Evolutionary conservation across 2,888 invertebrate genomes (phyloP).

Genomic region (Apodemia duryi): DNA sequence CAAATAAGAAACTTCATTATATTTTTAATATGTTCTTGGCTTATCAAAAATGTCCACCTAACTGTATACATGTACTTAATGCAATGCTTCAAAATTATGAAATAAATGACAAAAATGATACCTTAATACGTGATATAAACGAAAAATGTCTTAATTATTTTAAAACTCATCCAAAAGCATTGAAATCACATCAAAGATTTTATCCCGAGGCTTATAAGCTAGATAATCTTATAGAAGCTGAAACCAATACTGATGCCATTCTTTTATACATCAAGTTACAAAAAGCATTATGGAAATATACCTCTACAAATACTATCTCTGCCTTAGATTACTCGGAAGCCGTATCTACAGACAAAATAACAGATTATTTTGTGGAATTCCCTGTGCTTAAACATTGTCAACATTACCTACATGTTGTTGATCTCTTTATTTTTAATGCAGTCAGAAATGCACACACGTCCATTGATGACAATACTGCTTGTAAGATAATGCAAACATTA

Average conservation of each 20-base stretch:
- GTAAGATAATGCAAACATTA: conserved; percentile 65
- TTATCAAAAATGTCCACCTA: conserved; percentile 51
- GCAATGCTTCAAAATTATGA: conserved; percentile 37
- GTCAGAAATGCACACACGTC: conserved; percentile 43
- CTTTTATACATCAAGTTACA: conserved; percentile 64
- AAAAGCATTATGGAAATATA: conserved; percentile 32
- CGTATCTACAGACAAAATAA: conserved; percentile 57
- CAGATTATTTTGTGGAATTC: conserved; percentile 71
- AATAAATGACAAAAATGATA: conserved; percentile 30
- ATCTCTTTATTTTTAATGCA: conserved; percentile 57
- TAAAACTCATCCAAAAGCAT: conserved; percentile 30
- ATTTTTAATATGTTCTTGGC: conserved; percentile 45
- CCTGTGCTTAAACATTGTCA: conserved; percentile 76
- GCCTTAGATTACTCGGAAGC: conserved; percentile 72
- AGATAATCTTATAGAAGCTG: conserved; percentile 33
- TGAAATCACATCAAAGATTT: conserved; percentile 45
- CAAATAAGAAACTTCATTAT: conserved; percentile 27
- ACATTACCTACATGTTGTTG: conserved; percentile 63
- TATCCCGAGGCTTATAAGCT: conserved; percentile 46
- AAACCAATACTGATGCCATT: conserved; percentile 60
- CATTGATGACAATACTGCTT: conserved; percentile 54
- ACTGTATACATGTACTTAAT: conserved; percentile 37
- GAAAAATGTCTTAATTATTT: conserved; percentile 38
- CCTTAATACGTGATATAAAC: conserved; percentile 39
- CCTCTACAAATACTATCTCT: conserved; percentile 47